Percentiles rank a stretch among this genome's conserved stretches.
phyloP scores from a whole-genome alignment of 2,797 vertebrate species.

The Anas bahamensis region DNA sequence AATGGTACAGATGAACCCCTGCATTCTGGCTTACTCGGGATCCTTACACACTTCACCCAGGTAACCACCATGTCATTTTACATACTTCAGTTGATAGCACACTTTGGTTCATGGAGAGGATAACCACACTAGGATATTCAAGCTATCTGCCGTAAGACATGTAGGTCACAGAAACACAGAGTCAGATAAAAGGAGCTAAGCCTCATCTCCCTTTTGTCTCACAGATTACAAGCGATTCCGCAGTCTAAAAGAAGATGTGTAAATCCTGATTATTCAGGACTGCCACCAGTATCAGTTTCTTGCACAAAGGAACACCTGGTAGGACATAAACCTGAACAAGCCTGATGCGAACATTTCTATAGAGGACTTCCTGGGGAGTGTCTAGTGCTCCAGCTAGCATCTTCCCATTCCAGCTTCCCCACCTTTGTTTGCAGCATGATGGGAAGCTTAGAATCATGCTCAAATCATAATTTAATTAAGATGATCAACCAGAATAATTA shows the following conservation, averaged over 20 bases:
- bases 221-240: not conserved
- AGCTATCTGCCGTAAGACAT: not conserved
- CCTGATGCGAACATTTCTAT: not conserved
- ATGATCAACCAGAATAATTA: not conserved
- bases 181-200: not conserved
- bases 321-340: not conserved
- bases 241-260: not conserved
- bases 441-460: not conserved
- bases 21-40: fast-evolving
- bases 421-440: not conserved
- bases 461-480: not conserved
- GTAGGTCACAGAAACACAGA: not conserved
- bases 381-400: not conserved
- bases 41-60: not conserved
- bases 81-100: not conserved
- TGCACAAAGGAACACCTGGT: not conserved
- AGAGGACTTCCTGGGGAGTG: not conserved
- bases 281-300: not conserved
- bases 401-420: not conserved
- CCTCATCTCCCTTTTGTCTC: slow-evolving; percentile 14
- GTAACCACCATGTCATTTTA: not conserved
- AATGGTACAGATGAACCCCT: not conserved
- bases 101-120: not conserved
- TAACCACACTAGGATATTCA: not conserved
- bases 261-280: slow-evolving; percentile 4